A percentile compares a stretch with the other conserved stretches of the same genome.
Evolutionary conservation across 30 jellyfish, hydroid and myxozoan genomes (phyloP).

Genomic region (Aurelia coerulea): DNA sequence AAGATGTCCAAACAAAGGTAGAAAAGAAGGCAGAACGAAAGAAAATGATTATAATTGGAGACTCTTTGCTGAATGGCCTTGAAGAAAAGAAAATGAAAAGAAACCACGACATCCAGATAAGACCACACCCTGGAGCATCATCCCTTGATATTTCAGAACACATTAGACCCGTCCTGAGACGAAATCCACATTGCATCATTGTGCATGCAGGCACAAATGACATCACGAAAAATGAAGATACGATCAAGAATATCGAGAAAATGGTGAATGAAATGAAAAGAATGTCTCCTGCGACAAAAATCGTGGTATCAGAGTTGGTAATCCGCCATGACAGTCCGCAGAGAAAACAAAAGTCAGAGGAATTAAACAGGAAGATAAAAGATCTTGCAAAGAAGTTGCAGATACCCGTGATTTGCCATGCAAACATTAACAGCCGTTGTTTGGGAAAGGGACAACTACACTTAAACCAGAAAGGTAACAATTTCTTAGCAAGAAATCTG

Average conservation of each 20-base stretch:
- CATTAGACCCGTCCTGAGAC: neutral
- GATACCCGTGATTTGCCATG: neutral
- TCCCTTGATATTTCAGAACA: neutral
- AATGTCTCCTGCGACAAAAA: neutral
- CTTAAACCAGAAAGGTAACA: neutral
- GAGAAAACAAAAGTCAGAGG: conserved; percentile 10
- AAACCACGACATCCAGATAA: neutral
- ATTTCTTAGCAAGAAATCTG: neutral
- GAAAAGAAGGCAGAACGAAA: neutral
- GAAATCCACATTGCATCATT: neutral
- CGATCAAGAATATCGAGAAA: neutral
- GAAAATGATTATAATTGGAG: neutral
- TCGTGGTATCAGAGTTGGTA: conserved; percentile 1
- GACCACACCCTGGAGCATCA: conserved; percentile 2
- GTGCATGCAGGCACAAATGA: neutral
- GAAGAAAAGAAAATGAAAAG: neutral
- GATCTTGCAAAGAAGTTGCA: conserved; percentile 9
- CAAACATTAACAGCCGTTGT: conserved; percentile 2
- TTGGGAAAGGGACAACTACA: conserved; percentile 20
- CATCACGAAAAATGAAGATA: neutral
- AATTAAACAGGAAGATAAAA: conserved; percentile 9
- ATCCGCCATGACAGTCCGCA: neutral
- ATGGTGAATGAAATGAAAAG: neutral
- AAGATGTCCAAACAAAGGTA: neutral
- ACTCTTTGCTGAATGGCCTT: neutral